These are phyloP conservation scores for Mesocentrotus franciscanus DNA, from an alignment of 53 echinoderm and acorn worm species.

Conservation along the genomic window DNA sequence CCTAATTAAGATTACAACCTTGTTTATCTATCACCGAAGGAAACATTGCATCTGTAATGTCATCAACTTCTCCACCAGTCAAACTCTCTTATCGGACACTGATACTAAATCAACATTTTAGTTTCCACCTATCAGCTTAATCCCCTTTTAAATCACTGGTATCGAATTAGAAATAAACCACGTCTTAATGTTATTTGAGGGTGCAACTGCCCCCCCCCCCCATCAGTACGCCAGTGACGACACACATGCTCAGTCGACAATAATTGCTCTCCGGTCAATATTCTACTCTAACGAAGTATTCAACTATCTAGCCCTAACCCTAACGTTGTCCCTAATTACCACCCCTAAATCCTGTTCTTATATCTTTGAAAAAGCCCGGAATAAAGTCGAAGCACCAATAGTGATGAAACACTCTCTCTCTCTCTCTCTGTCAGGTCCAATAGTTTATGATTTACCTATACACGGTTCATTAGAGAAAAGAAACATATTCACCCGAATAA, in stretches of 20 bases:
- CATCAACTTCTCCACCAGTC: neutral
- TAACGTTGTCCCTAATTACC: too few species aligned
- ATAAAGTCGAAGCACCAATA: neutral
- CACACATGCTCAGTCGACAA: too few species aligned
- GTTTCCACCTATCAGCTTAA: neutral
- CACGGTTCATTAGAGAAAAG: neutral
- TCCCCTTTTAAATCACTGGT: too few species aligned
- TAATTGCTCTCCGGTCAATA: too few species aligned
- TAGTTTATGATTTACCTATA: neutral
- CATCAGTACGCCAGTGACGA: too few species aligned
- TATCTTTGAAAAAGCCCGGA: too few species aligned
- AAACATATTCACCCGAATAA: neutral
- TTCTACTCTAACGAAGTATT: too few species aligned
- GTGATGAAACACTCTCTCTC: neutral
- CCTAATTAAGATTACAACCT: slow-evolving; percentile 28
- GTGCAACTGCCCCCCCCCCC: too few species aligned
- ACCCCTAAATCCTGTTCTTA: too few species aligned
- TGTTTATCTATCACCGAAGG: neutral
- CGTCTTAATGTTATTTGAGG: too few species aligned
- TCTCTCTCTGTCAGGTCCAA: neutral
- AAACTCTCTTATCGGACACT: neutral
- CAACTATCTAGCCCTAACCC: too few species aligned
- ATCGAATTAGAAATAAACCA: too few species aligned
- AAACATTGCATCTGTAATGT: neutral
- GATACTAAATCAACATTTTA: neutral